phyloP scores from a whole-genome alignment of 37 sponge, comb jelly and placozoan species.

The Haliclona indistincta region DNA sequence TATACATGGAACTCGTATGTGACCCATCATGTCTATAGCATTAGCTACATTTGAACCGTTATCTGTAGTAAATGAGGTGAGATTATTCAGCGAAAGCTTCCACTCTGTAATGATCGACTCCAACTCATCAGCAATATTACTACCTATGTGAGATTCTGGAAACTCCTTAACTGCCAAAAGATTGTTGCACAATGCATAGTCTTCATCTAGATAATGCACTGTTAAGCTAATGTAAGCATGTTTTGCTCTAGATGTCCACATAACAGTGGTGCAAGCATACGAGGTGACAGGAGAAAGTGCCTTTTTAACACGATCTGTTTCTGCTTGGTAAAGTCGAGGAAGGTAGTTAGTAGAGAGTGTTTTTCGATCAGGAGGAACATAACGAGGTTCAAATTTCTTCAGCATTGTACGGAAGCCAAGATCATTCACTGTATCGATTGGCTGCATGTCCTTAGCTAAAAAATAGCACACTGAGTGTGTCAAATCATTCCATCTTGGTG shows the following conservation, averaged over 20 bases:
- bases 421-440: slow-evolving; percentile 26
- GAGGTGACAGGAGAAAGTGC: background rate
- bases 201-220: slow-evolving; percentile 14
- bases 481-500: slow-evolving; percentile 6
- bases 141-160: slow-evolving; percentile 35
- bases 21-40: background rate
- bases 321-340: slow-evolving; percentile 17
- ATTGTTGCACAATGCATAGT: slow-evolving; percentile 4
- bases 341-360: slow-evolving; percentile 17
- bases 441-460: slow-evolving; percentile 45
- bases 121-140: slow-evolving; percentile 25
- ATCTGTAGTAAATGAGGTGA: slow-evolving; percentile 21
- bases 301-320: slow-evolving; percentile 3
- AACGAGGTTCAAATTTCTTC: slow-evolving; percentile 19
- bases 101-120: slow-evolving; percentile 10
- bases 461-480: slow-evolving; percentile 23
- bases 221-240: slow-evolving; percentile 48
- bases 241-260: slow-evolving; percentile 48
- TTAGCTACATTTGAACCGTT: slow-evolving; percentile 13
- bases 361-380: slow-evolving; percentile 25
- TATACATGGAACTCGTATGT: slow-evolving; percentile 11
- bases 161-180: slow-evolving; percentile 33
- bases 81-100: slow-evolving; percentile 2
- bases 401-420: slow-evolving; percentile 34
- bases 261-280: slow-evolving; percentile 37